These are phyloP conservation scores for Perdita meconis DNA, from an alignment of 2,888 invertebrate species.

Conservation along the genomic window DNA sequence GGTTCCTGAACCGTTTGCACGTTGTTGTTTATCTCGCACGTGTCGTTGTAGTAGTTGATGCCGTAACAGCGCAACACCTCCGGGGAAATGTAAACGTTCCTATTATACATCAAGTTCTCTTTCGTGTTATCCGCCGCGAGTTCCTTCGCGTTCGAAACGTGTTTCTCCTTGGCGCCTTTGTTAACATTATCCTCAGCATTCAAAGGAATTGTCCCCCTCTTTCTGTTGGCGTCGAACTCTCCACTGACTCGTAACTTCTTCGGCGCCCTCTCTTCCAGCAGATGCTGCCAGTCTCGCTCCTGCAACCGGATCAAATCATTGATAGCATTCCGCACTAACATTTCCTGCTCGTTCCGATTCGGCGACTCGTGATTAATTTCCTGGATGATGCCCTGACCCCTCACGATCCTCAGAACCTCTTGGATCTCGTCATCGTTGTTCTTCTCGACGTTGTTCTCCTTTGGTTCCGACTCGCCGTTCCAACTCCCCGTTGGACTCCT, in stretches of 20 bases:
- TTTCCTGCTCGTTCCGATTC: conserved; percentile 61
- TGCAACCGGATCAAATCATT: conserved; percentile 36
- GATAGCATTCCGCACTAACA: conserved; percentile 54
- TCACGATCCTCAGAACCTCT: conserved; percentile 55
- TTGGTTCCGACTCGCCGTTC: too few species aligned
- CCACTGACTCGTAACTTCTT: not conserved
- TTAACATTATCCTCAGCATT: not conserved
- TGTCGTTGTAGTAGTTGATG: conserved; percentile 23
- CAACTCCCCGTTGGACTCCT: too few species aligned
- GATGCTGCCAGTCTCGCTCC: conserved; percentile 14
- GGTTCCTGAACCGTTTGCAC: not conserved
- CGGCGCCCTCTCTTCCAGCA: not conserved
- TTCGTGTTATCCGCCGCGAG: conserved; percentile 26
- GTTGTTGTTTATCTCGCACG: conserved; percentile 49
- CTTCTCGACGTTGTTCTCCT: too few species aligned
- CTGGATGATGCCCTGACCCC: conserved; percentile 7
- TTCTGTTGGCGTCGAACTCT: not conserved
- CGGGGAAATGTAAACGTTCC: conserved; percentile 1
- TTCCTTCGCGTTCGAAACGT: not conserved
- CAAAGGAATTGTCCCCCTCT: not conserved
- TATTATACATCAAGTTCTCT: conserved; percentile 34
- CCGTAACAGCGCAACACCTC: conserved; percentile 29
- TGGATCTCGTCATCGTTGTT: conserved; percentile 51
- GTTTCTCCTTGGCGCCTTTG: not conserved
- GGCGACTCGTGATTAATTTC: conserved; percentile 67